Conservation (phyloP, 2,888 invertebrate genomes). For the Campoplex nolae region DNA sequence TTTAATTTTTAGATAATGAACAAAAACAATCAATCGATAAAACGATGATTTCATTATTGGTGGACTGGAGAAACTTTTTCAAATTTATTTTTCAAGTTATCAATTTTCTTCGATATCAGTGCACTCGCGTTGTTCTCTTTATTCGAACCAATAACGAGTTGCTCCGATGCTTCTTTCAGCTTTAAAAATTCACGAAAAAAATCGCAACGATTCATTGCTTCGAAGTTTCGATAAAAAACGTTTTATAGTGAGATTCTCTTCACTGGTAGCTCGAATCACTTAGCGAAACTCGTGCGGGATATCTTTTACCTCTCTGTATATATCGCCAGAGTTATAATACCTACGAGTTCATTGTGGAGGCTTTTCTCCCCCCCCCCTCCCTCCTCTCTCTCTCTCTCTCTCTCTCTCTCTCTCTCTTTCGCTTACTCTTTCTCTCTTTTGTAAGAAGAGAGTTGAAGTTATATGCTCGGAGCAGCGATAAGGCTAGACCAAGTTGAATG, state of each 20-base stretch:
- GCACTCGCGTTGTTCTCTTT: background rate
- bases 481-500: slow-evolving; percentile 75
- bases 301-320: slow-evolving; percentile 29
- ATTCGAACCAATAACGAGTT: background rate
- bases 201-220: background rate
- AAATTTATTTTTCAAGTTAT: background rate
- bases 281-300: slow-evolving; percentile 46
- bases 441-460: slow-evolving; percentile 45
- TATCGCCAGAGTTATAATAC: slow-evolving; percentile 57
- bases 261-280: slow-evolving; percentile 48
- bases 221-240: background rate
- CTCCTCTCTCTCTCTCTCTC: background rate
- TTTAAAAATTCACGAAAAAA: background rate
- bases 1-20: no score
- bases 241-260: slow-evolving; percentile 2
- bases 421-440: slow-evolving; percentile 7
- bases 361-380: slow-evolving; percentile 26
- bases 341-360: slow-evolving; percentile 67
- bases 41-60: background rate
- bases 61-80: background rate
- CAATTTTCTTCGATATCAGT: background rate
- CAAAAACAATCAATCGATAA: background rate
- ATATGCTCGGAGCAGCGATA: slow-evolving; percentile 69
- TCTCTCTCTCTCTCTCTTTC: background rate
- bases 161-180: background rate